Percentiles rank a stretch among this genome's conserved stretches.
These are phyloP conservation scores for Synergus laeviventris DNA, from an alignment of 2,888 invertebrate genomes.

Conservation along the genomic window DNA sequence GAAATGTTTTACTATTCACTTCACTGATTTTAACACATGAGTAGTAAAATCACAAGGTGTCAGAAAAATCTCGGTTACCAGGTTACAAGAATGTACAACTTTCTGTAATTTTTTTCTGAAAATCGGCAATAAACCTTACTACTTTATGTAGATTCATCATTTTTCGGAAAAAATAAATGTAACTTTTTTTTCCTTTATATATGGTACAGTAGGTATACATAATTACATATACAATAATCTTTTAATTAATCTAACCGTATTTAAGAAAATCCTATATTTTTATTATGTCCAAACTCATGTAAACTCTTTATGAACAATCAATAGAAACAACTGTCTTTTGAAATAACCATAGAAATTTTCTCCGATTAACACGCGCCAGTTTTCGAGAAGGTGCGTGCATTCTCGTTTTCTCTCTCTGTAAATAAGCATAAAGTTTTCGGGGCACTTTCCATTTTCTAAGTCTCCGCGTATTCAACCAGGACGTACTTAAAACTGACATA, in stretches of 20 bases:
- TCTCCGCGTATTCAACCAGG: constrained; percentile 45
- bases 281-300: neutral
- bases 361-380: constrained; percentile 68
- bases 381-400: constrained; percentile 47
- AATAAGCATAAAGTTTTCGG: constrained; percentile 55
- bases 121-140: neutral
- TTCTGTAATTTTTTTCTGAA: neutral
- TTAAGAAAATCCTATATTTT: too few relatives aligned
- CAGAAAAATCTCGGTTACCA: constrained; percentile 30
- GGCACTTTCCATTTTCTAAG: constrained; percentile 63
- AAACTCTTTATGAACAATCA: neutral
- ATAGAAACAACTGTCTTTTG: neutral
- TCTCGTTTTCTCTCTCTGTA: constrained; percentile 57
- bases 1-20: constrained; percentile 10
- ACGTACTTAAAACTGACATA: neutral
- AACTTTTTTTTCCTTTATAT: neutral
- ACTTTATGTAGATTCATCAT: neutral
- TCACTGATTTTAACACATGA: constrained; percentile 3
- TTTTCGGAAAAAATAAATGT: neutral
- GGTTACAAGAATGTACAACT: constrained; percentile 26
- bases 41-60: constrained; percentile 28
- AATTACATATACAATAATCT: too few relatives aligned
- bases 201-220: too few relatives aligned
- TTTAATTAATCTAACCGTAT: too few relatives aligned
- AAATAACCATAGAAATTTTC: constrained; percentile 61